Base-by-base conservation (phyloP, 2,888 invertebrate genomes). In the Parnassius apollo region DNA sequence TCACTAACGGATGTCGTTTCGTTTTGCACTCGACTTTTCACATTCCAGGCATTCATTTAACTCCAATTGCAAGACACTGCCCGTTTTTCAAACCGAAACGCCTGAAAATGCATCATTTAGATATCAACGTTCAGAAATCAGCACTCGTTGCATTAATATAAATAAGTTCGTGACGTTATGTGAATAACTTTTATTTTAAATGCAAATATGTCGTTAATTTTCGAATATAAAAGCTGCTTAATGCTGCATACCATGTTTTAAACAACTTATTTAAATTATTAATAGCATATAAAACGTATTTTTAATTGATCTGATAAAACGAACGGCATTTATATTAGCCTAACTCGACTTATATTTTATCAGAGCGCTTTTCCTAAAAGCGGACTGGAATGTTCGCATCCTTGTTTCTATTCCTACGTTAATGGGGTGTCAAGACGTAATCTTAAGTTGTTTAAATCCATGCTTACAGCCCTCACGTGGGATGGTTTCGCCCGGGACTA, bases 341-440 rank as follows among this genome's bases (percentile, higher is more conserved):
- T 69, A 63, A 18, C 49, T 11, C 22, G 42, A 46, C 65, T 66
- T 59, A 65, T 54, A 45, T 53, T 62, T 62, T 55, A 59, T 57
- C 55, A 44, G 56, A 60, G 22, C 22, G 48, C 4, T 11, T 10
- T 42, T 53, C 35, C 63, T 50, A 55, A 72, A 75, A 74, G 70
- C 66, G 56, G 57, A 66, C 65, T 65, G 64, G 67, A 66, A 68
- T 72, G 73, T 77, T 77, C 72, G 72, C 72, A 71, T 69, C 64
- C 69, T 68, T 66, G 71, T 72, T 74, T 79, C 76, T 81, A 78
- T 76, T 77, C 77, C 75, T 75, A 78, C 75, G 62, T 75, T 80
- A 81, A 85, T 83, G 82, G 85, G 77, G 86, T 83, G 86, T 85
- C 80, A 79, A 59, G 77, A 73, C 72, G 72, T 79, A 82, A 85